Percentiles rank a stretch among this genome's conserved stretches.
Conservation (phyloP, 2,797 vertebrate species). For the Fistularia tabacaria region DNA sequence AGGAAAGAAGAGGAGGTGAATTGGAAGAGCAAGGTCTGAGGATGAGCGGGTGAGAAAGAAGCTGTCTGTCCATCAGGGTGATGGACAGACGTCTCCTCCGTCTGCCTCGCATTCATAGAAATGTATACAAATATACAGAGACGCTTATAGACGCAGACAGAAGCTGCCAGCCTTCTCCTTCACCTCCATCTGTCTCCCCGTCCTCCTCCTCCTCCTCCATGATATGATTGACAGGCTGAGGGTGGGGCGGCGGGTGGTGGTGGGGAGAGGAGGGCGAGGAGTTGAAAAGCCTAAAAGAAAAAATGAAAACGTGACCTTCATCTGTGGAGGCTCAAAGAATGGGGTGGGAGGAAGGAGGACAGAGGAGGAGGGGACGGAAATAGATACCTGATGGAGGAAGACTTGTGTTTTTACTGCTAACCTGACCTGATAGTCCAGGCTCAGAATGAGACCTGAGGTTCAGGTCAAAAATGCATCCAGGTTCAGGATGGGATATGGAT, state of each 20-base stretch:
- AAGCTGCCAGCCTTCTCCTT: slow-evolving; percentile 51
- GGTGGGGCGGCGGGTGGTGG: slow-evolving; percentile 25
- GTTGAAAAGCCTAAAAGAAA: slow-evolving; percentile 21
- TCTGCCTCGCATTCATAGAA: slow-evolving; percentile 45
- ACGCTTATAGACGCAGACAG: slow-evolving; percentile 42
- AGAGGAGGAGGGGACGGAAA: background rate
- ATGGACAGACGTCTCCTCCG: slow-evolving; percentile 24
- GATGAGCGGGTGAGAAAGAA: no score
- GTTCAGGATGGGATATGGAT: no score
- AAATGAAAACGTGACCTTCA: slow-evolving; percentile 6
- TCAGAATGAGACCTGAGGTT: no score
- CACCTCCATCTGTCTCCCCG: slow-evolving; percentile 65
- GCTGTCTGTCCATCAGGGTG: no score
- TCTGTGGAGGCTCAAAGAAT: slow-evolving; percentile 2
- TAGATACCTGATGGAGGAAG: no score
- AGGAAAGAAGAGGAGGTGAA: no score
- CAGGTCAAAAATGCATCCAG: no score
- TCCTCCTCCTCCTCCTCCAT: slow-evolving; percentile 10
- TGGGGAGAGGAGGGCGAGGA: slow-evolving; percentile 2
- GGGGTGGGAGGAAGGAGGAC: background rate
- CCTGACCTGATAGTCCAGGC: no score
- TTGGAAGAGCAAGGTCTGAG: no score
- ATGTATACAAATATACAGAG: slow-evolving; percentile 49
- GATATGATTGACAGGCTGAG: slow-evolving; percentile 58
- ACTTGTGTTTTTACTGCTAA: no score